These are phyloP conservation scores for Notiomystis cincta DNA, from an alignment of 2,113 vertebrate species.

Conservation along the genomic window DNA sequence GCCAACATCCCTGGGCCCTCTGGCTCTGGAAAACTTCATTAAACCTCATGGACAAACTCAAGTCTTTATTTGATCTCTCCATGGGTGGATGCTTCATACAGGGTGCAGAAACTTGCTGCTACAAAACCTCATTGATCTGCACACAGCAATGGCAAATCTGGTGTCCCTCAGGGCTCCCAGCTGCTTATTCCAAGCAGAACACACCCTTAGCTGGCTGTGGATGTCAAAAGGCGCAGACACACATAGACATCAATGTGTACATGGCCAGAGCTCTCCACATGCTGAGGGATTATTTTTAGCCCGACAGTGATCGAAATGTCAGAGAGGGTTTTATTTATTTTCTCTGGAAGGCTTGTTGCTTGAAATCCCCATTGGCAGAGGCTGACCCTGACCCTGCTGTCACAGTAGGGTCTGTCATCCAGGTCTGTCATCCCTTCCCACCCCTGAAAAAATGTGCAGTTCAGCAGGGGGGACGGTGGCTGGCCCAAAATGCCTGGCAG, in stretches of 20 bases:
- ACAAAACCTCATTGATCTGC: background rate
- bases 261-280: background rate
- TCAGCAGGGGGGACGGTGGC: background rate
- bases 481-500: background rate
- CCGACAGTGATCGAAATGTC: background rate
- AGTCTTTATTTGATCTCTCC: background rate
- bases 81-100: background rate
- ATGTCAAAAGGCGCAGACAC: background rate
- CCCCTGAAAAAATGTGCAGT: background rate
- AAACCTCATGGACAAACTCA: background rate
- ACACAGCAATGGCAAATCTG: background rate
- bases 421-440: background rate
- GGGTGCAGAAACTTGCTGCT: background rate
- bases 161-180: background rate
- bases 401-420: background rate
- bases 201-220: background rate
- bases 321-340: background rate
- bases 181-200: background rate
- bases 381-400: background rate
- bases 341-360: background rate
- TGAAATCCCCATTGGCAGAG: background rate
- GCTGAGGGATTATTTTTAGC: conserved; percentile 18
- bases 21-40: background rate
- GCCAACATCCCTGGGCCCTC: background rate
- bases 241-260: fast-evolving